Evolutionary conservation across 2,113 vertebrate species (phyloP), one percentile per base, ranked within the genome.

Genomic region (Addax nasomaculatus): DNA sequence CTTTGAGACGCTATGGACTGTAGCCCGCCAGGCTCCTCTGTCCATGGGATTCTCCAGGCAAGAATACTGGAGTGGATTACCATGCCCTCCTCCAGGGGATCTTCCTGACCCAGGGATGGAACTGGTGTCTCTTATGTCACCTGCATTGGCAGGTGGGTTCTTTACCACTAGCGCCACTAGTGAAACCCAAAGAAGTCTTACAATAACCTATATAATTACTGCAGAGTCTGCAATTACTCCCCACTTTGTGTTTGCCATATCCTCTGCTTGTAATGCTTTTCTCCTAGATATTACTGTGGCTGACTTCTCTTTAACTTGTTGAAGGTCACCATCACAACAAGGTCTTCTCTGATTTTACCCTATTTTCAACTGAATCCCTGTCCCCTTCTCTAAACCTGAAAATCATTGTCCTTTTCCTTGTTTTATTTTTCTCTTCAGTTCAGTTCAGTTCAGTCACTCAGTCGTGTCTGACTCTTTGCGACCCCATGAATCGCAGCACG

Each of bases 271-370:
- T 10, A 80, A 55, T 62, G 27, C 19, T 67, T 14, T 85, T 85
- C 16, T 60, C 9, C 30, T 30, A 30, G 29, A 58, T 80, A 62
- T 17, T 45, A 11, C 53, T 17, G 3, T 57, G 36, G 47, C 12
- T 95, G 53, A 76, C 17, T 80, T 93, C 53, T 85, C 60, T n/a
- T 55, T 30, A 16, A 8, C 30, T 80, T 86, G 33, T 49, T 90
- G 27, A 73, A 55, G 55, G n/a, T n/a, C 5, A 53, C 25, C 1
- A 11, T 58, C n/a, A 60, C 78, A 45, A 1, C 33, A 49, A 80
- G 33, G 1, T 73, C 25, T 55, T 73, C n/a, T 11, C 57, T 89
- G 25, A 80, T 85, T 30, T 43, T 29, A 79, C 25, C 23, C 19
- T 85, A 36, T 84, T 27, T 95, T 89, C 36, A 81, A 21, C 17